phyloP scores from a whole-genome alignment of 2,797 vertebrate species.

The Masticophis lateralis region DNA sequence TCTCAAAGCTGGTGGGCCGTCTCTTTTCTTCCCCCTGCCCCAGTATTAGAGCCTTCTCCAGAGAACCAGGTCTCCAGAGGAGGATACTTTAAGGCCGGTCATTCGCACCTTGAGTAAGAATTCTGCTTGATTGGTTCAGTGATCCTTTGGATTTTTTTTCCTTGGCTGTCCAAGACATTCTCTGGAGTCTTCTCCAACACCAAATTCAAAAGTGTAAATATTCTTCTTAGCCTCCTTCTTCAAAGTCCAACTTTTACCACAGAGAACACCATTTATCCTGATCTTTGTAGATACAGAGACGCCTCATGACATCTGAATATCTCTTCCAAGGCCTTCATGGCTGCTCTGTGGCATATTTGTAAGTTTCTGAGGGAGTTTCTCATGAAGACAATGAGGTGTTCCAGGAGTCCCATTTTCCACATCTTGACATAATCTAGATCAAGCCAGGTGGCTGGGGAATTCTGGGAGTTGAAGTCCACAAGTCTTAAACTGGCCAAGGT shows the following conservation, averaged over 20 bases:
- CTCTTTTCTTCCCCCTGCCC: background rate
- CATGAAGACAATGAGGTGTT: background rate
- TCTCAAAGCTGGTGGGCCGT: fast-evolving
- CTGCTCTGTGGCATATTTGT: background rate
- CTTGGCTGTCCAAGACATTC: background rate
- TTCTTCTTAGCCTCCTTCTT: background rate
- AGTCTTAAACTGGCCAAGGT: too few relatives aligned
- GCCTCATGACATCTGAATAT: background rate
- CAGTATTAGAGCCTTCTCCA: background rate
- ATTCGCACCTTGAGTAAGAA: background rate
- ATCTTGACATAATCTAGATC: background rate
- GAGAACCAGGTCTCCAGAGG: background rate
- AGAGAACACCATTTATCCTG: background rate
- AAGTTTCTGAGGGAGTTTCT: background rate
- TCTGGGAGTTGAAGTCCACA: too few relatives aligned
- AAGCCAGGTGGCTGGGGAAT: too few relatives aligned
- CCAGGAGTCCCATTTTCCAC: background rate
- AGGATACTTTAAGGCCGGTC: background rate
- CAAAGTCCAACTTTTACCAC: background rate
- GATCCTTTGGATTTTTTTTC: background rate
- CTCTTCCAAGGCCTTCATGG: background rate
- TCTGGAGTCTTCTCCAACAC: background rate
- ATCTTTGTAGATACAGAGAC: background rate
- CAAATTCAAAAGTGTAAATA: background rate
- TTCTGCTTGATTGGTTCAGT: background rate